These are phyloP conservation scores for Margaritifera margaritifera DNA, from an alignment of 2,888 invertebrate species.

Conservation along the genomic window DNA sequence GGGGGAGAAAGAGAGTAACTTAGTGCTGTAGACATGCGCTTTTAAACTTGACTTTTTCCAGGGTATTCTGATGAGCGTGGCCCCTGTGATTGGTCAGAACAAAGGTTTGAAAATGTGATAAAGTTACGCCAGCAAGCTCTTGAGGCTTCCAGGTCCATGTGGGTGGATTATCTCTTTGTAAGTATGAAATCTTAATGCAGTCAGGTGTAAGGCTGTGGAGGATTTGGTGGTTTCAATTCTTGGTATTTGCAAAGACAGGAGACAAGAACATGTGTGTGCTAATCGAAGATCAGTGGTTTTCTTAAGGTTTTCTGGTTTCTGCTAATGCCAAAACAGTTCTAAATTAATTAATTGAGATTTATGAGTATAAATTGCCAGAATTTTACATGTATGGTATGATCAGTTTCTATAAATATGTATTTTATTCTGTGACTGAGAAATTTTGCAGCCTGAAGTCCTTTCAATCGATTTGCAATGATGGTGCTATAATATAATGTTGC, in stretches of 20 bases:
- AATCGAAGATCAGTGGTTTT: too few species aligned
- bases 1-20: too few species aligned
- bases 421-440: too few species aligned
- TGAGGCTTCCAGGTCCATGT: conserved; percentile 81
- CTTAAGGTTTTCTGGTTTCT: too few species aligned
- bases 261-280: neutral
- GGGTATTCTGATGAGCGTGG: conserved; percentile 64
- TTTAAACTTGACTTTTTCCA: conserved; percentile 24
- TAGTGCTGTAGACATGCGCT: neutral
- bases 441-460: too few species aligned
- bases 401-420: too few species aligned
- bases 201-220: neutral
- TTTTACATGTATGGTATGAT: too few species aligned
- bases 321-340: too few species aligned
- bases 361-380: too few species aligned
- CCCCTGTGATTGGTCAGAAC: conserved; percentile 82
- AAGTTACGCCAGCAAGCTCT: conserved; percentile 84
- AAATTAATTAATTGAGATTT: too few species aligned
- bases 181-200: conserved; percentile 67
- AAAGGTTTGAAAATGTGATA: conserved; percentile 86
- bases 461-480: too few species aligned
- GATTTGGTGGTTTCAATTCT: neutral
- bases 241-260: neutral
- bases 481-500: too few species aligned
- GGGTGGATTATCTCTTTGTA: conserved; percentile 94